Evolutionary conservation across 1,140 invertebrate genomes (phyloP), one percentile per base, ranked within the genome.

Genomic region (Tetramorium parvispinum): DNA sequence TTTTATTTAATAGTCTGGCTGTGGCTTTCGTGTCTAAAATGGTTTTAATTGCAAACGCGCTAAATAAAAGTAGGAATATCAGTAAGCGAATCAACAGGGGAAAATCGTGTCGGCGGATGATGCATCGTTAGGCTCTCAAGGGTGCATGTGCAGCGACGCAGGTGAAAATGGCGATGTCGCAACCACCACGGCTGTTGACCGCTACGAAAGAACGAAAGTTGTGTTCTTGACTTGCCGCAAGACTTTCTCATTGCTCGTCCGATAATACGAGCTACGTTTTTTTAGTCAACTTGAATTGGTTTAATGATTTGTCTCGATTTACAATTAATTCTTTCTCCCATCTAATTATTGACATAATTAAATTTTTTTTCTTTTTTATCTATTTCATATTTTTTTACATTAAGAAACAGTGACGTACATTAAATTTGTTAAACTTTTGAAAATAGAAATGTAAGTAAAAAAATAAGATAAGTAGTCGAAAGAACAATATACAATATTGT

Each of bases 81-180:
- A 37, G 43, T 66, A 55, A 46, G 55, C 51, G 16, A 57, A 40
- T 59, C 66, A 46, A 73, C 32, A 70, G 37, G 40, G 63, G 13
- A 46, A 57, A 59, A 82, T 57, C 78, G 51, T 71, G 65, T 57
- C 79, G 66, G 51, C 51, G 65, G 37, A 43, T 55, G 63, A 81
- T 82, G 66, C 37, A 43, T 82, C 32, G 75, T 66, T 53, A 32
- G 16, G 3, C 40, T 68, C 32, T 81, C 59, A 79, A 82, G 78
- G 78, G 78, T 82, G 78, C 49, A 32, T 71, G 78, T 71, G 78
- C 37, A 43, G 51, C 65, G 51, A 40, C 7, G 51, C 79, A 82
- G 53, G 79, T 82, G 79, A 82, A 82, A 82, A 82, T 82, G 68
- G 18, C 51, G 79, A 82, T 82, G 66, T 82, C 53, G 79, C 51